Evolutionary conservation across 2,113 vertebrate species (phyloP).

Genomic region (Hydrolagus affinis): DNA sequence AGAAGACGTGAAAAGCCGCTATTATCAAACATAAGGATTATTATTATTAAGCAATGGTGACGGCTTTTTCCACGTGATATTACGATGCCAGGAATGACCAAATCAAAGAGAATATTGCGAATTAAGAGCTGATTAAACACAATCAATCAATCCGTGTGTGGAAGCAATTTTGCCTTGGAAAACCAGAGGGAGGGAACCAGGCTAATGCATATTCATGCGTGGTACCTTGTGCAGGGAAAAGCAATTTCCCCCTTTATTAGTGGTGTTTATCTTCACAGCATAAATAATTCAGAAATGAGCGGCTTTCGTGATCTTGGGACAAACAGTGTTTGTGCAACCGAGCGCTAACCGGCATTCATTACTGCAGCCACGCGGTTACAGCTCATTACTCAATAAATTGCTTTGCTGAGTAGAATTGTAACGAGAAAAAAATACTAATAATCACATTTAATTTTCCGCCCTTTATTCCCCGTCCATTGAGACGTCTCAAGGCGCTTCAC

Average conservation of each 20-base stretch:
- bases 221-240: too few species aligned
- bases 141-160: conserved; percentile 7
- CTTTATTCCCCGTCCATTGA: too few species aligned
- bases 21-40: too few species aligned
- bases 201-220: conserved; percentile 2
- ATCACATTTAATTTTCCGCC: too few species aligned
- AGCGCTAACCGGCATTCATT: neutral
- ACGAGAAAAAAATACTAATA: too few species aligned
- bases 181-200: neutral
- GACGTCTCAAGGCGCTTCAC: too few species aligned
- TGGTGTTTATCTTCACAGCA: conserved; percentile 28
- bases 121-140: conserved; percentile 22
- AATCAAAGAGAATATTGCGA: neutral
- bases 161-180: neutral
- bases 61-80: too few species aligned
- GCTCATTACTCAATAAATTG: conserved; percentile 4
- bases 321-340: neutral
- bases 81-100: too few species aligned
- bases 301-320: neutral
- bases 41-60: too few species aligned
- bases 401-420: too few species aligned
- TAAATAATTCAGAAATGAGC: conserved; percentile 26
- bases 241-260: conserved; percentile 29
- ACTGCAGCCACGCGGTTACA: neutral
- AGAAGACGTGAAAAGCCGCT: too few species aligned